Percentiles rank a stretch among this genome's conserved stretches.
These are phyloP conservation scores for Himalopsyche phryganea DNA, from an alignment of 1,140 invertebrate species.

Conservation along the genomic window DNA sequence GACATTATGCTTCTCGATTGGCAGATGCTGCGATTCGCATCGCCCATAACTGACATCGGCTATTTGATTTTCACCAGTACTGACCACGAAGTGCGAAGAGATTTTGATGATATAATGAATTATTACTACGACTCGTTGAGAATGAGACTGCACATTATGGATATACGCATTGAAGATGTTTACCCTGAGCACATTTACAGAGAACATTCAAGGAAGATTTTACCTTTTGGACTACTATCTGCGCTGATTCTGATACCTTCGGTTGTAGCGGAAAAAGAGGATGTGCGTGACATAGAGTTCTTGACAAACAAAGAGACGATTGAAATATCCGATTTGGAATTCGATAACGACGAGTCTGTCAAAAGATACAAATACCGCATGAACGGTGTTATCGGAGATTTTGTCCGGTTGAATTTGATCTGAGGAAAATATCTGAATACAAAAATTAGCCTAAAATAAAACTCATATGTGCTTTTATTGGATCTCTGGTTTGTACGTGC, in stretches of 20 bases:
- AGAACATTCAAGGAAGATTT: neutral
- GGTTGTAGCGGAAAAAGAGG: neutral
- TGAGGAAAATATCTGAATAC: neutral
- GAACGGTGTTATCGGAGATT: constrained; percentile 7
- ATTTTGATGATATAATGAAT: constrained; percentile 50
- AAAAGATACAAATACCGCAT: constrained; percentile 3
- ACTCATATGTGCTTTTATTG: too few relatives aligned
- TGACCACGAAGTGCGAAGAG: constrained; percentile 39
- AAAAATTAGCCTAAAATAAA: too few relatives aligned
- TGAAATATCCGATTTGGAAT: constrained; percentile 7
- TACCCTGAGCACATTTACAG: neutral
- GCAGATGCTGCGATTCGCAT: constrained; percentile 13
- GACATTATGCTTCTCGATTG: constrained; percentile 22
- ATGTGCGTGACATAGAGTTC: constrained; percentile 12
- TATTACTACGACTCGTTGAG: constrained; percentile 54
- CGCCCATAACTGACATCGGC: constrained; percentile 14
- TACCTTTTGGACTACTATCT: neutral
- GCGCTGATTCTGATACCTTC: neutral
- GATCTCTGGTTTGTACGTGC: too few relatives aligned
- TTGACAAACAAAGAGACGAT: constrained; percentile 5
- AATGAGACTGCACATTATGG: constrained; percentile 37
- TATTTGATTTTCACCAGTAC: constrained; percentile 18
- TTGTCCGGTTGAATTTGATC: constrained; percentile 10
- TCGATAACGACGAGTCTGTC: constrained; percentile 8
- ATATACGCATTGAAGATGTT: neutral